Evolutionary conservation across 2,797 vertebrate genomes (phyloP).

Genomic region (Chaenodraco wilsoni): DNA sequence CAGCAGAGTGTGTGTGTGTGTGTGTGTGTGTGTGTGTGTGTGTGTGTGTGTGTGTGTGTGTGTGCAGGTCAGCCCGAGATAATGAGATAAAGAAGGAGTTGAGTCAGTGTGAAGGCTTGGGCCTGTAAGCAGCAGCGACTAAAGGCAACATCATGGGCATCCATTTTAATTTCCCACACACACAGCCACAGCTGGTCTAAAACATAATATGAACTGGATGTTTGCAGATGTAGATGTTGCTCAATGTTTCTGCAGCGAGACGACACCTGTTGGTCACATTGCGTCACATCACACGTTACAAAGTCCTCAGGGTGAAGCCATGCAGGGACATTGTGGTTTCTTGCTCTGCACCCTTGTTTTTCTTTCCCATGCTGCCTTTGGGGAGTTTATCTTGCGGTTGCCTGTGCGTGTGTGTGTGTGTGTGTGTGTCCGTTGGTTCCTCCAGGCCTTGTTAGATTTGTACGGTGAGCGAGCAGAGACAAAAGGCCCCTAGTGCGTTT

Average conservation of each 20-base stretch:
- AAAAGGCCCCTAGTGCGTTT: slow-evolving; percentile 49
- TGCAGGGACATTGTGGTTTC: neutral
- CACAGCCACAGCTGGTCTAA: neutral
- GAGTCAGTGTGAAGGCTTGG: slow-evolving; percentile 27
- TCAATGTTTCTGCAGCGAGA: slow-evolving; percentile 12
- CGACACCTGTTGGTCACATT: slow-evolving; percentile 60
- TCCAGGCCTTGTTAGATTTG: slow-evolving; percentile 46
- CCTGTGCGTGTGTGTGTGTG: neutral
- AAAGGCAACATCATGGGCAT: slow-evolving; percentile 22
- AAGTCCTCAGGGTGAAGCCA: neutral
- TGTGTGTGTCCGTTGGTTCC: slow-evolving; percentile 2
- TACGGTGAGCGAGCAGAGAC: slow-evolving; percentile 50
- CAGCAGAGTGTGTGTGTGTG: neutral
- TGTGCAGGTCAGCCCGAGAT: slow-evolving; percentile 33
- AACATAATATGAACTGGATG: neutral
- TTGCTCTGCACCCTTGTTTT: neutral
- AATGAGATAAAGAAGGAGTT: slow-evolving; percentile 30
- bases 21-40: neutral
- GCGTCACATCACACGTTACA: neutral
- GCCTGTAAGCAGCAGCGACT: slow-evolving; percentile 29
- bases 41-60: neutral
- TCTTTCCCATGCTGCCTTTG: neutral
- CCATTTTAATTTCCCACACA: slow-evolving; percentile 52
- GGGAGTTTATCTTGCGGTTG: slow-evolving; percentile 9
- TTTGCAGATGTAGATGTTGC: neutral